Percentiles rank a stretch among this genome's conserved stretches.
Evolutionary conservation across 2,113 vertebrate species (phyloP).

Genomic region (Aegithalos caudatus): DNA sequence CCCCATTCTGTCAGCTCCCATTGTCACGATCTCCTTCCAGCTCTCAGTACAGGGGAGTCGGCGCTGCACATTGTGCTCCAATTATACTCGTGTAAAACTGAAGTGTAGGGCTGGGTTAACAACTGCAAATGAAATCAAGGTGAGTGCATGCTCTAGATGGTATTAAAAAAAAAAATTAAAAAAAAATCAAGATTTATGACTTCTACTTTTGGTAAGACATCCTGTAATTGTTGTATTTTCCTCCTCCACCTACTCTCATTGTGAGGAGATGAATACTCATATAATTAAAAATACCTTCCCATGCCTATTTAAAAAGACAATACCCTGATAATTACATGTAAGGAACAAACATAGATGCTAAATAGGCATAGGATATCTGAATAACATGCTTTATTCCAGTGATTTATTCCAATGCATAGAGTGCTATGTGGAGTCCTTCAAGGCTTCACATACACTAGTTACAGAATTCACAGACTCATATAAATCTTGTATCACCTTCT

Average conservation of each 20-base stretch:
- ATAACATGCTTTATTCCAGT: background rate
- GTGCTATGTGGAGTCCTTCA: background rate
- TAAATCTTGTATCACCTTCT: background rate
- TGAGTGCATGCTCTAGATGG: background rate
- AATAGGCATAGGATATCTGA: background rate
- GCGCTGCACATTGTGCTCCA: fast-evolving
- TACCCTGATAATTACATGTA: background rate
- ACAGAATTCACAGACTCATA: background rate
- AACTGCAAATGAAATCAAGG: constrained; percentile 19
- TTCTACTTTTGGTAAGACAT: constrained; percentile 46
- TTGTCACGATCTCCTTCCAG: background rate
- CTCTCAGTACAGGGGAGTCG: fast-evolving
- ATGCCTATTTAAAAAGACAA: constrained; percentile 30
- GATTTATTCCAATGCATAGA: background rate
- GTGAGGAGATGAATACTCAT: constrained; percentile 25
- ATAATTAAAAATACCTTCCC: constrained; percentile 35
- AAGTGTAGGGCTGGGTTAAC: background rate
- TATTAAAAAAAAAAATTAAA: too few relatives aligned
- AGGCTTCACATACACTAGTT: background rate
- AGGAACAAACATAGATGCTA: background rate
- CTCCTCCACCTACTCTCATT: constrained; percentile 56
- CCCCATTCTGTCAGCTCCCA: background rate
- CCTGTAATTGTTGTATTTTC: constrained; percentile 68
- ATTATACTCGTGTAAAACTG: fast-evolving
- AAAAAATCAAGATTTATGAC: constrained; percentile 8